Conservation (phyloP, 2,797 vertebrate species). For the Pseudochaenichthys georgianus region DNA sequence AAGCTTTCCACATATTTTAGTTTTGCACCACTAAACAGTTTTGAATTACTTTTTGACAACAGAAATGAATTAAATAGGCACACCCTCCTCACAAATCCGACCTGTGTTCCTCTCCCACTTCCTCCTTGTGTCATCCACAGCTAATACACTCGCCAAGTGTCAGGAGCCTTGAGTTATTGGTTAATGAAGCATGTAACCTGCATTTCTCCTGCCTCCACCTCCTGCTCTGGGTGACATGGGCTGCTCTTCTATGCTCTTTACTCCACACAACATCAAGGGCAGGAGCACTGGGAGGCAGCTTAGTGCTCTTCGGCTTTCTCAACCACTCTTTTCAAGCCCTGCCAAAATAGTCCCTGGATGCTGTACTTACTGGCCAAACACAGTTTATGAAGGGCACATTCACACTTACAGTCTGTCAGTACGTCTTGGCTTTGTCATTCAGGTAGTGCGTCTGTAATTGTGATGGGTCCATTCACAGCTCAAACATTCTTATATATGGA, state of each 20-base stretch:
- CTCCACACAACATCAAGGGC: constrained; percentile 69
- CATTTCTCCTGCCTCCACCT: constrained; percentile 59
- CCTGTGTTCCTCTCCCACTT: constrained; percentile 22
- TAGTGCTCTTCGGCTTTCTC: constrained; percentile 63
- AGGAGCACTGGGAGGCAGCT: constrained; percentile 66
- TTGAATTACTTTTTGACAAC: constrained; percentile 20
- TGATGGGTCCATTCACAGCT: constrained; percentile 42
- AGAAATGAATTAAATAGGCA: constrained; percentile 35
- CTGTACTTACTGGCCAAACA: constrained; percentile 52
- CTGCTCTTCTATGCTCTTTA: constrained; percentile 67
- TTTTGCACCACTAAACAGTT: constrained; percentile 1
- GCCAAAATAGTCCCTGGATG: constrained; percentile 65
- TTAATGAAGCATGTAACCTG: constrained; percentile 77
- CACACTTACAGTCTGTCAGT: constrained; percentile 37
- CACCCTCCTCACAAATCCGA: constrained; percentile 16
- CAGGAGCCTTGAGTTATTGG: constrained; percentile 58
- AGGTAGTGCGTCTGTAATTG: constrained; percentile 24
- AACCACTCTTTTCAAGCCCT: constrained; percentile 67
- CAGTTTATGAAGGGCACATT: constrained; percentile 56
- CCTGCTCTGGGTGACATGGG: constrained; percentile 62
- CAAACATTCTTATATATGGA: background rate
- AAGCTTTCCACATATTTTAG: background rate
- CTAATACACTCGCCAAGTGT: constrained; percentile 69
- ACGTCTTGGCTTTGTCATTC: constrained; percentile 25
- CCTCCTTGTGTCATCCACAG: constrained; percentile 49